A percentile compares a stretch with the other conserved stretches of the same genome.
These are phyloP conservation scores for Hiodon alosoides DNA, from an alignment of 2,113 vertebrate species.

Conservation along the genomic window DNA sequence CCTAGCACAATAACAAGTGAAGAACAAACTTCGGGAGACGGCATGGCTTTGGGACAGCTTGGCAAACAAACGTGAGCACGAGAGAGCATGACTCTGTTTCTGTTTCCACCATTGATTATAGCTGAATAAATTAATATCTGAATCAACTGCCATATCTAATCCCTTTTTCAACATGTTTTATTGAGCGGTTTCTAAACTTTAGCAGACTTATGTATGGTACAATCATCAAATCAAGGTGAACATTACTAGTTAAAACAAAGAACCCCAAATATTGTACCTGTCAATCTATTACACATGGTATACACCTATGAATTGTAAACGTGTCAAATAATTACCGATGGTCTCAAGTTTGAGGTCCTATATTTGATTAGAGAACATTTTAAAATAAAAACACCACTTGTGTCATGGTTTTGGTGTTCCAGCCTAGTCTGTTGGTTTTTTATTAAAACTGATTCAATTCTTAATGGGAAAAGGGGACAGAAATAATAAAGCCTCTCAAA, in stretches of 20 bases:
- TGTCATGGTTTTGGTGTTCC: background rate
- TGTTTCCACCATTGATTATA: background rate
- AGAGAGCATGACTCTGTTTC: background rate
- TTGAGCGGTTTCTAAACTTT: background rate
- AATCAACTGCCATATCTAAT: background rate
- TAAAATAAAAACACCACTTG: background rate
- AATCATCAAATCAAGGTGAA: constrained; percentile 7
- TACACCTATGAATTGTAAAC: constrained; percentile 2
- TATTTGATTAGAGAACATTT: background rate
- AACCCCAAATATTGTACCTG: constrained; percentile 2
- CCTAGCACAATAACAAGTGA: background rate
- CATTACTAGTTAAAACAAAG: background rate
- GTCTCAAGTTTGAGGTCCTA: background rate
- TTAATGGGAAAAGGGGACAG: background rate
- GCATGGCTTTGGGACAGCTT: background rate
- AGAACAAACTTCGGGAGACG: background rate
- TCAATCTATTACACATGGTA: background rate
- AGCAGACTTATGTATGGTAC: background rate
- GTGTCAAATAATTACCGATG: background rate
- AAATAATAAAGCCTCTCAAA: constrained; percentile 12
- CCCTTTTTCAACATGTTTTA: background rate
- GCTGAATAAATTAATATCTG: background rate
- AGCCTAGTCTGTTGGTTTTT: constrained; percentile 16
- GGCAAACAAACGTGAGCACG: background rate
- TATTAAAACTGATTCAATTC: constrained; percentile 1